Conservation (phyloP, 2,888 invertebrate genomes). For the Tetropium fuscum region DNA sequence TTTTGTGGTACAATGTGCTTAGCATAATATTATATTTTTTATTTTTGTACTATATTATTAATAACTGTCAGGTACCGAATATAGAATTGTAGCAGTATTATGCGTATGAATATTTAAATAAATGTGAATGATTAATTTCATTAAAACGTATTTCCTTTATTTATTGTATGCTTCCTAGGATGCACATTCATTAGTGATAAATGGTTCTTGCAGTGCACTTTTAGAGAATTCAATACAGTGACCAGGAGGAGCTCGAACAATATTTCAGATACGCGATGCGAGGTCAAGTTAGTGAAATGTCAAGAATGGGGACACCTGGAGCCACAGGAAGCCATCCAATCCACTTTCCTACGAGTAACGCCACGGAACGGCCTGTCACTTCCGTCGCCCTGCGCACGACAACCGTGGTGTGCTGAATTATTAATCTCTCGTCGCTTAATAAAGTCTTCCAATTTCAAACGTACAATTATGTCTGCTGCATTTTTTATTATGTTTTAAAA, state of each 20-base stretch:
- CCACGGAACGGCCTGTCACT: constrained; percentile 35
- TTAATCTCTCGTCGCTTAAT: constrained; percentile 49
- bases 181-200: background rate
- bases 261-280: background rate
- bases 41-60: too few species aligned
- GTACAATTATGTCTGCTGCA: constrained; percentile 45
- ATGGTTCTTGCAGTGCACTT: background rate
- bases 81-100: too few species aligned
- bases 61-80: too few species aligned
- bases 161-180: too few species aligned
- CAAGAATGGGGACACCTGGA: constrained; percentile 18
- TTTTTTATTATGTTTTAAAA: constrained; percentile 39
- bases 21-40: too few species aligned
- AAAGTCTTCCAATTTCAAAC: constrained; percentile 49
- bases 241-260: background rate
- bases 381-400: constrained; percentile 32
- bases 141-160: too few species aligned
- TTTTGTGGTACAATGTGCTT: too few species aligned
- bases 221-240: background rate
- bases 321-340: constrained; percentile 30
- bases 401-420: constrained; percentile 45
- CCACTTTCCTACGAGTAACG: constrained; percentile 32
- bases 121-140: too few species aligned
- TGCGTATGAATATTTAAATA: too few species aligned
- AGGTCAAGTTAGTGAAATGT: constrained; percentile 8